Evolutionary conservation across 2,888 invertebrate species (phyloP), one percentile per base, ranked within the genome.

Genomic region (Iphiclides podalirius): DNA sequence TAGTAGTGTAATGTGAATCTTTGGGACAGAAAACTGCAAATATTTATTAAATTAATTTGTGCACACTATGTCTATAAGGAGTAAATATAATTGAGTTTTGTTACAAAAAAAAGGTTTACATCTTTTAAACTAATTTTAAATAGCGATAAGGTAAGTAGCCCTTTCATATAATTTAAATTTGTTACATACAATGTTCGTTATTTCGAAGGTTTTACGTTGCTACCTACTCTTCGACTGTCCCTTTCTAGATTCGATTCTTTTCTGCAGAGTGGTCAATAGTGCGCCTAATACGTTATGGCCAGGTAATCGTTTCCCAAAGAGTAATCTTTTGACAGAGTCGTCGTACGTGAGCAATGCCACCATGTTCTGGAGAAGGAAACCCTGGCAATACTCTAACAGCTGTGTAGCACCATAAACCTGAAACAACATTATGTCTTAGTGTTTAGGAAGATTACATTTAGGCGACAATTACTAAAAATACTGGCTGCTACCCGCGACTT

Each of bases 291-390:
- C 96, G 68, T 97, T 96, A 71, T 96, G 96, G 63, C 96, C 96
- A 42, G 96, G 96, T 54, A 96, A 87, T 67, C 96, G 94, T 77
- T 96, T 96, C 33, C 96, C 96, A 66, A 96, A 96, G 28, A 97
- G 90, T 47, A 97, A 84, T 54, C 96, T 91, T 70, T 96, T 95
- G 0, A 96, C 96, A 0, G 96, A 96, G 72, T 96, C 96, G 66
- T 96, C 96, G 68, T 96, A 96, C 0, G 96, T 96, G 39, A 97
- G 89, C 16, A 96, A 86, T n/a, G 96, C 95, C n/a, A 96, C 96
- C 96, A 97, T 95, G 70, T 97, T 96, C 82, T 97, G 96, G 37
- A 97, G 90, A 16, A 97, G 87, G 75, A 96, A 96, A 43, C 96
- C 96, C 84, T 96, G 96, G 70, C 96, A 96, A 77, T 95, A 96